These are phyloP conservation scores for Vidua macroura DNA, from an alignment of 2,113 vertebrate genomes.

Conservation along the genomic window DNA sequence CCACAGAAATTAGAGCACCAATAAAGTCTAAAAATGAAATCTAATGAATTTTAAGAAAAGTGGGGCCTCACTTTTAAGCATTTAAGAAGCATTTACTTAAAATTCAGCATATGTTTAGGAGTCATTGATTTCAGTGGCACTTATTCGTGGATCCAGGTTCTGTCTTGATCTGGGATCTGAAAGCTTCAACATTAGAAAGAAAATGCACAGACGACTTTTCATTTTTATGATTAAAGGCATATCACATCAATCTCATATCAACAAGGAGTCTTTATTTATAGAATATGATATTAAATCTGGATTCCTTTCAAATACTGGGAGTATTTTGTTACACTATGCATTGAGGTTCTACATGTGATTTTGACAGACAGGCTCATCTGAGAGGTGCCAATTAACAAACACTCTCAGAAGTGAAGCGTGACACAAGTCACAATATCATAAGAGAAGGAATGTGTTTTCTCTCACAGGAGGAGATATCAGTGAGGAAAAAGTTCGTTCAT, in stretches of 20 bases:
- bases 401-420: slow-evolving; percentile 39
- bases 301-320: slow-evolving; percentile 43
- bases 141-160: neutral
- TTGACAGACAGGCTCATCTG: slow-evolving; percentile 47
- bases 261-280: slow-evolving; percentile 35
- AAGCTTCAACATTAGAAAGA: neutral
- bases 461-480: slow-evolving; percentile 2
- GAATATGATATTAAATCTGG: slow-evolving; percentile 40
- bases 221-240: slow-evolving; percentile 44
- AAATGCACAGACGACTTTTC: neutral
- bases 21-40: neutral
- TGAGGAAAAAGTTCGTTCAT: neutral
- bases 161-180: neutral
- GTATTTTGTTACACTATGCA: slow-evolving; percentile 31
- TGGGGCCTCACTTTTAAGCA: neutral
- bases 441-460: slow-evolving; percentile 31
- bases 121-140: neutral
- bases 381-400: slow-evolving; percentile 65
- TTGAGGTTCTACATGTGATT: slow-evolving; percentile 36
- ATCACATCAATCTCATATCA: slow-evolving; percentile 17
- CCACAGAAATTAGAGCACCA: neutral
- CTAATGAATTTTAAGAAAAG: neutral
- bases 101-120: neutral
- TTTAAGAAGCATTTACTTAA: neutral
- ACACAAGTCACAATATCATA: slow-evolving; percentile 62